Evolutionary conservation across 2,113 vertebrate genomes (phyloP).

Genomic region (Antidorcas marsupialis): DNA sequence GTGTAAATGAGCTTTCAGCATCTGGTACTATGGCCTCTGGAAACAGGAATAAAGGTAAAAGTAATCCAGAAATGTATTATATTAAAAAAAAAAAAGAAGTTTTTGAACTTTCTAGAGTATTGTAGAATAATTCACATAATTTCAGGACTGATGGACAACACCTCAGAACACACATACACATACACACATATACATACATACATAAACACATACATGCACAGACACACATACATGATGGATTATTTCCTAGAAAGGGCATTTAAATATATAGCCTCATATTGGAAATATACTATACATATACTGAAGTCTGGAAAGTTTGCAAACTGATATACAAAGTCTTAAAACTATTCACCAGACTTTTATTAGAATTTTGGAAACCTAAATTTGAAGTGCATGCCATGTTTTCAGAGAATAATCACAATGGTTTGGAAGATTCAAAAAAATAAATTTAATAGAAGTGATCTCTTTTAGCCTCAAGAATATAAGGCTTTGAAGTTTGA

Average conservation of each 20-base stretch:
- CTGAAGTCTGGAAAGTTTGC: not conserved
- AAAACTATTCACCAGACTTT: not conserved
- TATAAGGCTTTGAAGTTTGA: slow-evolving; percentile 24
- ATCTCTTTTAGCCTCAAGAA: slow-evolving; percentile 14
- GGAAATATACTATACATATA: not conserved
- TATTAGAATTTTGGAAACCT: not conserved
- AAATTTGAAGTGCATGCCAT: not conserved
- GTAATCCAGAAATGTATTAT: not conserved
- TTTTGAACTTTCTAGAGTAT: not conserved
- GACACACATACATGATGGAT: not conserved
- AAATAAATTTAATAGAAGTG: slow-evolving; percentile 17
- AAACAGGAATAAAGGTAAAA: not conserved
- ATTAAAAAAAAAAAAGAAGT: not conserved
- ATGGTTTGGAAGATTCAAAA: slow-evolving; percentile 1
- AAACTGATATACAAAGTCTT: not conserved
- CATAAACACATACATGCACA: not conserved
- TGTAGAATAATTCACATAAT: not conserved
- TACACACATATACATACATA: not conserved
- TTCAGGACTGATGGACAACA: not conserved
- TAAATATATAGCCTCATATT: not conserved
- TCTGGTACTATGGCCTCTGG: not conserved
- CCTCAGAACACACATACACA: not conserved
- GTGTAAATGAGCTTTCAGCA: not conserved
- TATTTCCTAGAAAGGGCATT: not conserved
- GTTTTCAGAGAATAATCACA: slow-evolving; percentile 1